Conservation (phyloP, 2,888 invertebrate genomes). For the Tyria jacobaeae region DNA sequence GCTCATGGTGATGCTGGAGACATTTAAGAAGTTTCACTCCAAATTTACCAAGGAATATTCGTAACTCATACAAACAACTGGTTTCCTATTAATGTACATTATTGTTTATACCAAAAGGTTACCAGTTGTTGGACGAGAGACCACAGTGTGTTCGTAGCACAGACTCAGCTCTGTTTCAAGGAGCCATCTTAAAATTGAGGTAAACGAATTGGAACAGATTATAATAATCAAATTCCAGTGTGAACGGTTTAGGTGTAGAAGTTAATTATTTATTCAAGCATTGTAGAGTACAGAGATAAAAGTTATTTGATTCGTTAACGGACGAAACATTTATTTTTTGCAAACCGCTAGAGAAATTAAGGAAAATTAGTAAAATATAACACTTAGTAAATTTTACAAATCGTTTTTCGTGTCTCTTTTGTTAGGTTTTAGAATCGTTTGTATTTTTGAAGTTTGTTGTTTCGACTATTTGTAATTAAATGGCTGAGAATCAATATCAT, state of each 20-base stretch:
- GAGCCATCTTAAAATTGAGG: not conserved
- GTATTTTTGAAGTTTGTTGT: not conserved
- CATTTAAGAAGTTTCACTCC: conserved; percentile 93
- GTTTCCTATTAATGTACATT: not conserved
- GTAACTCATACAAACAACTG: conserved; percentile 35
- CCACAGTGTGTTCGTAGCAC: too few species aligned
- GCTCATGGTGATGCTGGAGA: conserved; percentile 92
- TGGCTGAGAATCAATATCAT: not conserved
- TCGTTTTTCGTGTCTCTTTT: not conserved
- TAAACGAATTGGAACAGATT: not conserved
- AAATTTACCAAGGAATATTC: conserved; percentile 87
- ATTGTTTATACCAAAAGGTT: not conserved
- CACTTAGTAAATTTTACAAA: not conserved
- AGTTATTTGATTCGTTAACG: not conserved
- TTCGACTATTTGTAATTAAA: not conserved
- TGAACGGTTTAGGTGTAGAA: not conserved
- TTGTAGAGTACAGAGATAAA: not conserved
- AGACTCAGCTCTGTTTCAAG: too few species aligned
- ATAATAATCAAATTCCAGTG: not conserved
- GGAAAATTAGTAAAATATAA: not conserved
- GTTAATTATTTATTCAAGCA: not conserved
- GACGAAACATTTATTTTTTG: not conserved
- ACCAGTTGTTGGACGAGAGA: too few species aligned
- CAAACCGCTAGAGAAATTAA: not conserved
- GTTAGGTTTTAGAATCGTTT: not conserved